phyloP scores from a whole-genome alignment of 2,797 vertebrate species.

The Bovichtus variegatus region DNA sequence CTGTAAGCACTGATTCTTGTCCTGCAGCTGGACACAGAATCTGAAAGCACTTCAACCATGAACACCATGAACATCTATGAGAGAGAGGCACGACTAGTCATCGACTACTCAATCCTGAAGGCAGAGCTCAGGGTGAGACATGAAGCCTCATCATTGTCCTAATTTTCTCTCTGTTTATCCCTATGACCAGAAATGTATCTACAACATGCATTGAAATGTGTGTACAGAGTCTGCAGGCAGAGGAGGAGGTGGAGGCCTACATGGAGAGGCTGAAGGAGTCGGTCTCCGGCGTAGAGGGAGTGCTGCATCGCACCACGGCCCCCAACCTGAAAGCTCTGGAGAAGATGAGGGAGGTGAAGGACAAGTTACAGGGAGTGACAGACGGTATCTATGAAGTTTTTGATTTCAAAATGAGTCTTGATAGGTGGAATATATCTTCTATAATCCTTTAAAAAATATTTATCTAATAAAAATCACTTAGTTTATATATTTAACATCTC shows the following conservation, averaged over 20 bases:
- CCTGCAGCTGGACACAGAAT: slow-evolving; percentile 86
- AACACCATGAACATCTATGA: slow-evolving; percentile 85
- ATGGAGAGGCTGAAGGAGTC: slow-evolving; percentile 81
- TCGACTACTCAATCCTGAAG: slow-evolving; percentile 89
- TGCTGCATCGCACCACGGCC: slow-evolving; percentile 84
- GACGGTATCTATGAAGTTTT: slow-evolving; percentile 81
- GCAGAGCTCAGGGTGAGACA: slow-evolving; percentile 84
- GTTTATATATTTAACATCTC: neutral
- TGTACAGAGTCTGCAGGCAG: slow-evolving; percentile 79
- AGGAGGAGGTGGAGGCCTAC: slow-evolving; percentile 83
- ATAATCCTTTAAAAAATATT: neutral
- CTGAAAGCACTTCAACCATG: slow-evolving; percentile 74
- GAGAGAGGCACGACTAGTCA: slow-evolving; percentile 86
- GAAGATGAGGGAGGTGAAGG: slow-evolving; percentile 86
- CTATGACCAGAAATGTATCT: neutral
- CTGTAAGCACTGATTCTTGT: too few relatives aligned
- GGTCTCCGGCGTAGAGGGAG: slow-evolving; percentile 78
- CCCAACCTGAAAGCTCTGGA: slow-evolving; percentile 93
- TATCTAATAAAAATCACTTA: neutral
- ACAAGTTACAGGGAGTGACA: slow-evolving; percentile 86
- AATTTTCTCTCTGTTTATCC: neutral
- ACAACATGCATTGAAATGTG: neutral
- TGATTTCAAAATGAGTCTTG: neutral
- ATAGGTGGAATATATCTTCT: too few relatives aligned
- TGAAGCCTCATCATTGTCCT: neutral